phyloP scores from a whole-genome alignment of 1,140 invertebrate genomes.

The Drosophila aff. region DNA sequence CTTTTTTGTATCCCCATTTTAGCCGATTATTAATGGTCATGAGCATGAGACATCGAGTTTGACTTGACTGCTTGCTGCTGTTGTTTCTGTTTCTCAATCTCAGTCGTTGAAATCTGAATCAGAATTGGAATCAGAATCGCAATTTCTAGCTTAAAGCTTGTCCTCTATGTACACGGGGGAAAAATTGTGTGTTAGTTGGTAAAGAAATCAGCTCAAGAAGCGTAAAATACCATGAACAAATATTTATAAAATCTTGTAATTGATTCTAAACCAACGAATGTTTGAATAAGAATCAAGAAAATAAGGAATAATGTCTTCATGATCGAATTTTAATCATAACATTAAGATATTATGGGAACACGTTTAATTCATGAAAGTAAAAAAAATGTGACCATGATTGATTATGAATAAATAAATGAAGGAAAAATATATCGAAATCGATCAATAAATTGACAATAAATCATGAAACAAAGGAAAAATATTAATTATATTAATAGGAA shows the following conservation, averaged over 20 bases:
- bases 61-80: conserved; percentile 7
- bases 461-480: no score
- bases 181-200: neutral
- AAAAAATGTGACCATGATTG: no score
- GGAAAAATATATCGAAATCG: neutral
- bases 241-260: neutral
- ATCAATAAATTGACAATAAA: no score
- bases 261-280: neutral
- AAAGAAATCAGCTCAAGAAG: neutral
- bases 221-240: neutral
- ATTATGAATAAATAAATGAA: neutral
- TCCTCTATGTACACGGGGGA: neutral
- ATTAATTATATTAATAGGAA: no score
- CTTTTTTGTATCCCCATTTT: neutral
- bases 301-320: neutral
- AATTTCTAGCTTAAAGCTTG: conserved; percentile 5
- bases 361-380: no score
- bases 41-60: conserved; percentile 50
- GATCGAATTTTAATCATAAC: no score
- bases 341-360: no score
- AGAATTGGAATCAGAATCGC: conserved; percentile 18
- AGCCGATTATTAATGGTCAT: conserved; percentile 47
- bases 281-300: neutral
- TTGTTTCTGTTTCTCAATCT: conserved; percentile 8
- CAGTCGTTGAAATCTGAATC: conserved; percentile 23